Percentiles rank a stretch among this genome's conserved stretches.
phyloP scores from a whole-genome alignment of 2,113 vertebrate genomes.

The Vanacampus margaritifer region DNA sequence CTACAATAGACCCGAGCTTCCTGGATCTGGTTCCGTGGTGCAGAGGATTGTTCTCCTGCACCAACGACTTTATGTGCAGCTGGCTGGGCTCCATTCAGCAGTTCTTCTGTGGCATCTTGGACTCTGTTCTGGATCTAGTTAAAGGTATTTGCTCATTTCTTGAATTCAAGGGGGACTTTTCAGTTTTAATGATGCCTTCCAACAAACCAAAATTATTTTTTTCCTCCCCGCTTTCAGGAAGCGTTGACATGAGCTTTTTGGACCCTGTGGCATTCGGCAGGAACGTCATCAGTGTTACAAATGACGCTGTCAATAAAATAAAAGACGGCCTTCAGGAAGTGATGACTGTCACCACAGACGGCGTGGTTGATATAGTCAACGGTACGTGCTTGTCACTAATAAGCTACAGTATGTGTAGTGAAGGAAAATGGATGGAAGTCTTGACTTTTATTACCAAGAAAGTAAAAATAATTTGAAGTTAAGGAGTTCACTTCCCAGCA shows the following conservation, averaged over 20 bases:
- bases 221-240: conserved; percentile 34
- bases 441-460: too few relatives aligned
- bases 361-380: conserved; percentile 37
- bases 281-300: conserved; percentile 26
- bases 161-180: too few relatives aligned
- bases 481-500: too few relatives aligned
- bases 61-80: conserved; percentile 37
- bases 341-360: conserved; percentile 41
- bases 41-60: conserved; percentile 36
- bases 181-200: neutral
- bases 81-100: conserved; percentile 38
- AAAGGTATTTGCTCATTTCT: conserved; percentile 44
- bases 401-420: neutral
- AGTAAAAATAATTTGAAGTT: too few relatives aligned
- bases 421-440: too few relatives aligned
- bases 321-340: conserved; percentile 29
- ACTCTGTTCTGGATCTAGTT: conserved; percentile 44
- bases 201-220: neutral
- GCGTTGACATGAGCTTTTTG: conserved; percentile 42
- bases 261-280: conserved; percentile 57
- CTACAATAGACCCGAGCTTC: conserved; percentile 50
- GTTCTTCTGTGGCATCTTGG: conserved; percentile 43
- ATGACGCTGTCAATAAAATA: conserved; percentile 40
- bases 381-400: conserved; percentile 23
- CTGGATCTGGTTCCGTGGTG: conserved; percentile 57